Evolutionary conservation across 2,797 vertebrate species (phyloP), one percentile per base, ranked within the genome.

Genomic region (Varecia variegata): DNA sequence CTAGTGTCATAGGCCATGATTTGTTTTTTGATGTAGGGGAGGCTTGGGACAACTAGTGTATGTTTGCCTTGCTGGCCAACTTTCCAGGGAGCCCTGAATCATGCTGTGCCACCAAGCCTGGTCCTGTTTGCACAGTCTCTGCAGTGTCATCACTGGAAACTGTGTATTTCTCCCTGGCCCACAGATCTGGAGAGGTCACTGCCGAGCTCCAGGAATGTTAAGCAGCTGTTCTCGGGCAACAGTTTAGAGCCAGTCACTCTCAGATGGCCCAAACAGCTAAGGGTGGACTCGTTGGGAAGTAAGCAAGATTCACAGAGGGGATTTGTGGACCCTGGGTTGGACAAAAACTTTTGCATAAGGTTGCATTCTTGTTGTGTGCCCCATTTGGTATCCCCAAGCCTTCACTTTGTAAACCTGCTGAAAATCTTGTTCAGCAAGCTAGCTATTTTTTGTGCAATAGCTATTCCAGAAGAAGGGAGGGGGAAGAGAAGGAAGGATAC

Each of bases 11-110:
- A 91, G 96, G 77, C 50, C 77, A 30, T 30, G 62, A 25, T 54
- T 81, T n/a, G n/a, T 89, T 88, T 80, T 81, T 74, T 25, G 50
- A 4, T 20, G 7, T 14, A 32, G 5, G 50, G 0, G 47, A 84
- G n/a, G 38, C 50, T 21, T 40, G 47, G 87, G 62, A 0, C 15
- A 45, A 47, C 96, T 58, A 35, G 10, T 38, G 0, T 40, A 52
- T 4, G 0, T 62, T 85, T 92, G 87, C 77, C 71, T 56, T 93
- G 56, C 71, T 62, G 67, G 35, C 92, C 50, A 74, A 3, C 85
- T 88, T 96, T 92, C 93, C 88, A 94, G 54, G 87, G 32, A 97
- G 83, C 84, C 88, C 74, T 82, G 38, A 58, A 81, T 92, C 74
- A 27, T 70, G 62, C 45, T 56, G 80, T 89, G 54, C 95, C 94